Evolutionary conservation across 2,888 invertebrate genomes (phyloP), one percentile per base, ranked within the genome.

Genomic region (Leptopilina myrica): DNA sequence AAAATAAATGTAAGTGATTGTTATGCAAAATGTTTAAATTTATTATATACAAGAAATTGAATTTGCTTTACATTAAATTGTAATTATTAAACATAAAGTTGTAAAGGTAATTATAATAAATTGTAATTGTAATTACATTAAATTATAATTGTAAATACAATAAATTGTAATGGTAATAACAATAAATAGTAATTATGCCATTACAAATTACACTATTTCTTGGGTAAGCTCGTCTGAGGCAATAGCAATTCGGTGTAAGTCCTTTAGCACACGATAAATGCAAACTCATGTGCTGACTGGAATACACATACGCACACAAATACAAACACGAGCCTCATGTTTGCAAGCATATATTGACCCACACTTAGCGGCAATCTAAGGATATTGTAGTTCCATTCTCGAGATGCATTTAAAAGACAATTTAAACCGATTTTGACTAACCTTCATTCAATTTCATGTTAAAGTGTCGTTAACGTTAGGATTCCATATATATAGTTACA

Each of bases 371-470:
- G 43, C 43, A 43, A 14, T 14, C 53, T 69, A 20, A 69, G 49
- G 26, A 49, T 49, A 12, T 62, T 65, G 33, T 26, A 64, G 64
- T 64, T 26, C 20, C 26, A 26, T 20, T 26, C 15, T 26, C 12
- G 26, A 66, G 49, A 49, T 66, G 66, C 43, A 46, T 46, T 66
- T 66, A 46, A 66, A 69, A 53, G 53, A 49, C 69, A 69, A 69
- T 69, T 53, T 69, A 20, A 43, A 53, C 26, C 49, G 43, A 12
- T 26, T 26, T 26, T 26, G 53, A 69, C 20, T 15, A 69, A 26
- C 14, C 49, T 69, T 7, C 20, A 53, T 69, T 14, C 53, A 46
- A 69, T 69, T 33, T 53, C 69, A 53, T 69, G 69, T 53, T 69
- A 53, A 69, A 69, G 26, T 53, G 20, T 53, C 69, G 53, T 69